Conservation (phyloP, 1,140 invertebrate genomes). For the Choristoneura fumiferana region DNA sequence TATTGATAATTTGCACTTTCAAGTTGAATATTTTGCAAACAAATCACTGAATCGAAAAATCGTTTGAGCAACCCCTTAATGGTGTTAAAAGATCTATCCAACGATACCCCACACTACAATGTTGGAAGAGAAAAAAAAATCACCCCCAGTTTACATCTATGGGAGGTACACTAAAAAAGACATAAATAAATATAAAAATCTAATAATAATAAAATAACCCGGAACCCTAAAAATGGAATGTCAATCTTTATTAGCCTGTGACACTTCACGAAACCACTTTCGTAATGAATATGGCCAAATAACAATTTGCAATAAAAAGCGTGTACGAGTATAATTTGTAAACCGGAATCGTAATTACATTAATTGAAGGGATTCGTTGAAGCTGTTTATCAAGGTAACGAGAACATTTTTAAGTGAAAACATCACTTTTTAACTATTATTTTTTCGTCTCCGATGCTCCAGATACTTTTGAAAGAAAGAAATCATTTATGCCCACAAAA, state of each 20-base stretch:
- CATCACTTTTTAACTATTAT: constrained; percentile 52
- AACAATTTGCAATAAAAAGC: constrained; percentile 38
- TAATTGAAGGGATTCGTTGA: constrained; percentile 58
- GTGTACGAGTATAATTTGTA: constrained; percentile 29
- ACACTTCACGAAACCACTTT: constrained; percentile 38
- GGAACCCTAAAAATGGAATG: constrained; percentile 32
- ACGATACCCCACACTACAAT: too few relatives aligned
- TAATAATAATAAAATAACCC: too few relatives aligned
- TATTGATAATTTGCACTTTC: too few relatives aligned
- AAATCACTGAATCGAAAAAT: too few relatives aligned
- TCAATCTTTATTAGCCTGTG: constrained; percentile 33
- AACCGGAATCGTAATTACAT: constrained; percentile 57
- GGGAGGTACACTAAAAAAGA: too few relatives aligned
- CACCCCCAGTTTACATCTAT: too few relatives aligned
- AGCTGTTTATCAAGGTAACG: constrained; percentile 57
- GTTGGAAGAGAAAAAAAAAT: too few relatives aligned
- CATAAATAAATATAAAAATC: too few relatives aligned
- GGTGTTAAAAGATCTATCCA: too few relatives aligned
- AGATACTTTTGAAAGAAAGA: constrained; percentile 37
- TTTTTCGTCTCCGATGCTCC: constrained; percentile 60
- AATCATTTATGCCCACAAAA: too few relatives aligned
- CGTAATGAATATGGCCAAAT: constrained; percentile 50
- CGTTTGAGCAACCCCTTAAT: too few relatives aligned
- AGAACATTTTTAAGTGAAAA: constrained; percentile 60
- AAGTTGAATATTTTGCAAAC: too few relatives aligned